Evolutionary conservation across 2,888 invertebrate species (phyloP).

Genomic region (Melanostoma scalare): DNA sequence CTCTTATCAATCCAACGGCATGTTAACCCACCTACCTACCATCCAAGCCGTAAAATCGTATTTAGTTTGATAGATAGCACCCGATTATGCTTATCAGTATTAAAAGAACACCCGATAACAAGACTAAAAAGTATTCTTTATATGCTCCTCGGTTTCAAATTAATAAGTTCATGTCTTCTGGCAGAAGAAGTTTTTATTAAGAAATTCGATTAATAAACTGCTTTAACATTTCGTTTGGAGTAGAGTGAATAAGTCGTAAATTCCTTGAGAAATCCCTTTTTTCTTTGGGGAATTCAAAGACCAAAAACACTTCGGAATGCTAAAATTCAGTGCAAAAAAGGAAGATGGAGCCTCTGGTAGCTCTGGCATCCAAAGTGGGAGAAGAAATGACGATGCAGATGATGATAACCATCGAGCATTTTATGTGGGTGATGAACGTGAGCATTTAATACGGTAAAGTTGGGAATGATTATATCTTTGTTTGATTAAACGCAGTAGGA

Average conservation of each 20-base stretch:
- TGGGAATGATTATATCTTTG: background rate
- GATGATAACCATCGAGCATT: conserved; percentile 49
- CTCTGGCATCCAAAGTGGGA: conserved; percentile 34
- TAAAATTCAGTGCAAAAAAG: conserved; percentile 51
- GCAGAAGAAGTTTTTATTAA: conserved; percentile 7
- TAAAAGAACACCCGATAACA: conserved; percentile 9
- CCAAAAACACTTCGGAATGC: conserved; percentile 43
- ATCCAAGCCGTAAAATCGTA: conserved; percentile 15
- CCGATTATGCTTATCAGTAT: conserved; percentile 49
- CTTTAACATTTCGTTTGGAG: background rate
- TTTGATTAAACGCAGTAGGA: conserved; percentile 3
- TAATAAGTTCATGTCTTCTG: conserved; percentile 2
- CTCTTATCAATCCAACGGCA: conserved; percentile 11
- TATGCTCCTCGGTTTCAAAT: background rate
- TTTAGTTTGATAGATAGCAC: conserved; percentile 31
- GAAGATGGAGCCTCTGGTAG: conserved; percentile 38
- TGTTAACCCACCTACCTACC: conserved; percentile 7
- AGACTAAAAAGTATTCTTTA: conserved; percentile 2
- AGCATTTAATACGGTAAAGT: conserved; percentile 67
- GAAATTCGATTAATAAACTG: conserved; percentile 20
- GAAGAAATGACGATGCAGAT: conserved; percentile 27
- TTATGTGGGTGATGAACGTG: conserved; percentile 66
- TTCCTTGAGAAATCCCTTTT: conserved; percentile 11
- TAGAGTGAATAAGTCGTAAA: conserved; percentile 2
- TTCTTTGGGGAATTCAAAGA: background rate